Conservation (phyloP, 2,888 invertebrate genomes). For the Ichneumon xanthorius region DNA sequence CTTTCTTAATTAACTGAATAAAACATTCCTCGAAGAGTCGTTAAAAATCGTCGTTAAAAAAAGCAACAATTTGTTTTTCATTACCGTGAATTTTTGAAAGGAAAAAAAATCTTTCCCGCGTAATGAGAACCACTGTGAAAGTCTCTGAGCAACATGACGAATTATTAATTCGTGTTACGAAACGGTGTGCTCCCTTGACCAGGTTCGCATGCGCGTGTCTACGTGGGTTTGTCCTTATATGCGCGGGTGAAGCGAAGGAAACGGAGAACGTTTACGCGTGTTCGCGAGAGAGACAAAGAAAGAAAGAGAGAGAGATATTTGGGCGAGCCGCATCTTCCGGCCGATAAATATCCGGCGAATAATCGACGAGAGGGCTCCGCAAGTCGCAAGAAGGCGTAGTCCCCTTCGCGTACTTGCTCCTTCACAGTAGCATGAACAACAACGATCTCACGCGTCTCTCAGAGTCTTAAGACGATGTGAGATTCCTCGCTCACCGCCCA, state of each 20-base stretch:
- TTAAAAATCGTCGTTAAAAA: no score
- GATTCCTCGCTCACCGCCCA: no score
- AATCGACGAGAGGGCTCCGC: conserved; percentile 38
- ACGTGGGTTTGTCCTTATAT: conserved; percentile 62
- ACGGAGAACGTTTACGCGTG: not conserved
- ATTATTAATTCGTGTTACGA: conserved; percentile 61
- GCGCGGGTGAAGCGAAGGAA: conserved; percentile 51
- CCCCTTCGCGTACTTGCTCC: conserved; percentile 18
- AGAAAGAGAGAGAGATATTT: conserved; percentile 51
- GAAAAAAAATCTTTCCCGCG: not conserved
- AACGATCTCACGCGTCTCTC: conserved; percentile 7
- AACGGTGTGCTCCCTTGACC: conserved; percentile 57
- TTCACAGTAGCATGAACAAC: conserved; percentile 20
- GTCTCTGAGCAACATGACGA: conserved; percentile 38
- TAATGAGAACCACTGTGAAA: conserved; percentile 56
- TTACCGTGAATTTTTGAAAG: not conserved
- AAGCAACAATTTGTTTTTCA: no score
- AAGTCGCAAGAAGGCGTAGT: conserved; percentile 24
- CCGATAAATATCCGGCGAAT: conserved; percentile 68
- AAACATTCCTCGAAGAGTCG: no score
- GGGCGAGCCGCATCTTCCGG: conserved; percentile 71
- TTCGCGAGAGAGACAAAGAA: conserved; percentile 6
- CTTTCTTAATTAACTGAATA: no score
- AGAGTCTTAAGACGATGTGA: not conserved
- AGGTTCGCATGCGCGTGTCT: conserved; percentile 10